Conservation (phyloP, 1,140 invertebrate genomes). For the Caerostris darwini region DNA sequence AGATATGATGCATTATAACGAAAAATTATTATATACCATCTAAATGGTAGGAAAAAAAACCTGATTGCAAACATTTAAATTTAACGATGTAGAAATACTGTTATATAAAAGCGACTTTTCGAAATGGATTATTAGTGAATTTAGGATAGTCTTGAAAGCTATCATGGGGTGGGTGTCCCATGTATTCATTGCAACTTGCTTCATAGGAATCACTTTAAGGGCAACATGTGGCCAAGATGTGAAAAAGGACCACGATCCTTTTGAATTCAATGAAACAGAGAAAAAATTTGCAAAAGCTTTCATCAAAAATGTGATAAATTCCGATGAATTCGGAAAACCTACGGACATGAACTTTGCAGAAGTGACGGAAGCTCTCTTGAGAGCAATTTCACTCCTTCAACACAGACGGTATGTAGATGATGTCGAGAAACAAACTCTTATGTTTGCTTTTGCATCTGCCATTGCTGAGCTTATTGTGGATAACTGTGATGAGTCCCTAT, state of each 20-base stretch:
- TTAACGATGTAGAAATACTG: background rate
- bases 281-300: constrained; percentile 43
- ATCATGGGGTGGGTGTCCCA: constrained; percentile 53
- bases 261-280: constrained; percentile 12
- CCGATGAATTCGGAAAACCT: background rate
- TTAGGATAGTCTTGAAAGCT: background rate
- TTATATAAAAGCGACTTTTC: constrained; percentile 22
- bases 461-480: constrained; percentile 42
- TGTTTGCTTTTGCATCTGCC: constrained; percentile 20
- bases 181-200: background rate
- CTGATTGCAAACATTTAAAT: constrained; percentile 31
- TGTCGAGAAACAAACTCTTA: background rate
- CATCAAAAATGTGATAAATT: background rate
- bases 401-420: background rate
- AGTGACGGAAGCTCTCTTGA: background rate
- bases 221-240: background rate
- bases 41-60: background rate
- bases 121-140: background rate
- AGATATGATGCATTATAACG: constrained; percentile 49
- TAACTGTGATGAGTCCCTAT: background rate
- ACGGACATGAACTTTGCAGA: constrained; percentile 4
- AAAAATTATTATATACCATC: background rate
- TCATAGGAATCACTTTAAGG: background rate
- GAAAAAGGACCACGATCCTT: background rate
- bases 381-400: background rate